Percentiles rank a stretch among this genome's conserved stretches.
Evolutionary conservation across 2,113 vertebrate genomes (phyloP).

Genomic region (Fregata magnificens): DNA sequence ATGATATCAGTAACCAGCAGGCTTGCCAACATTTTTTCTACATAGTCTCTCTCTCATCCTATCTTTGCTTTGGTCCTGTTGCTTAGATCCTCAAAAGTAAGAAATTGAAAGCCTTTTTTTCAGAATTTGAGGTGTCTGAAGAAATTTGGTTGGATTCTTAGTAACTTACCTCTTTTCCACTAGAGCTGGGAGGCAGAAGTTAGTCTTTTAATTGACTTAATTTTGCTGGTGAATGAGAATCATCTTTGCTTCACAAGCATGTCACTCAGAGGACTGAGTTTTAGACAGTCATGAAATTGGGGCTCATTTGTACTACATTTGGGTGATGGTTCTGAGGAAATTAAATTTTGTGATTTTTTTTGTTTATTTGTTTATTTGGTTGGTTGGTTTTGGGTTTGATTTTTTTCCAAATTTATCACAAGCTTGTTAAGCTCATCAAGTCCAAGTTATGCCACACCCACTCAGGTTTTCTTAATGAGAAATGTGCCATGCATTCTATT

Average conservation of each 20-base stretch:
- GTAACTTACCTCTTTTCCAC: neutral
- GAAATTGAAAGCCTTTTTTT: neutral
- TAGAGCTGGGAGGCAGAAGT: neutral
- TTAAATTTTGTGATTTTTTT: neutral
- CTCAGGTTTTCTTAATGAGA: neutral
- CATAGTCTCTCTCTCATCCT: neutral
- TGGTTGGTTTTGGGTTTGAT: neutral
- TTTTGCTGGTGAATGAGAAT: neutral
- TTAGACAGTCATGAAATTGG: neutral
- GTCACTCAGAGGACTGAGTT: neutral
- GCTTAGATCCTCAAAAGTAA: neutral
- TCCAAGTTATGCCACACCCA: neutral
- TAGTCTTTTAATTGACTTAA: neutral
- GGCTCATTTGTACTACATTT: neutral
- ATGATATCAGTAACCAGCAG: neutral
- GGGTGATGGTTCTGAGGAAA: neutral
- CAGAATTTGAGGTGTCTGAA: neutral
- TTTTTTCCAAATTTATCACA: neutral
- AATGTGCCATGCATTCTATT: neutral
- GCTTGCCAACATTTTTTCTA: neutral
- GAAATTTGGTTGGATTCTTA: neutral
- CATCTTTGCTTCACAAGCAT: neutral
- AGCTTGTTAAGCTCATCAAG: neutral
- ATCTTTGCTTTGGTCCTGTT: neutral
- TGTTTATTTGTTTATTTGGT: neutral